Evolutionary conservation across 2,888 invertebrate genomes (phyloP), one percentile per base, ranked within the genome.

Genomic region (Lochmaea capreae): DNA sequence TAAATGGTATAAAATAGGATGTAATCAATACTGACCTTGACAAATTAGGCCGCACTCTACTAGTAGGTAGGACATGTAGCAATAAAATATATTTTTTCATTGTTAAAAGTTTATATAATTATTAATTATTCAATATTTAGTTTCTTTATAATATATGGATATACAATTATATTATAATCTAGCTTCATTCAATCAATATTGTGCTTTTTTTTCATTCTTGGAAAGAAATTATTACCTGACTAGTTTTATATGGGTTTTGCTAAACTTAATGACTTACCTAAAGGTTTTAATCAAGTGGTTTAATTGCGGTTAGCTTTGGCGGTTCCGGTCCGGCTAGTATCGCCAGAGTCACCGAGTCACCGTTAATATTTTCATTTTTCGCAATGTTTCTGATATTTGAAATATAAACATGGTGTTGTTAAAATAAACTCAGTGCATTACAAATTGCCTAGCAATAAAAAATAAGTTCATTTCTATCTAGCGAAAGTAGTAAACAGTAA

Each of bases 281-380:
- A 12, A 43, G 12, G 12, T 12, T 5, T 43, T 43, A 43, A 3
- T 12, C 10, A 43, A 46, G 46, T 12, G 46, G 3, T 46, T 46
- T n/a, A n/a, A n/a, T n/a, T 46, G 46, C 11, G 46, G 14, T 46
- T 46, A 14, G 46, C 46, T 39, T 39, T 39, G 33, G 8, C 9
- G 33, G 33, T 39, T 39, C 33, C 33, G 33, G 8, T 39, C 33
- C 33, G 6, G 33, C 3, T 33, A 46, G 43, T 43, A 2, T 22
- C 3, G 22, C 22, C 22, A 22, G 22, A 43, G 16, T 63, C 22
- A n/a, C 16, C 39, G 12, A 43, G 43, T 43, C 10, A 16, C 22
- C 42, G 63, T 43, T 14, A 43, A 43, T n/a, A 43, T 54, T 63
- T n/a, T 16, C 62, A 63, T 33, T 3, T 54, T 54, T 54, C 16